phyloP scores from a whole-genome alignment of 2,113 vertebrate species.

The Ploceus nigricollis region DNA sequence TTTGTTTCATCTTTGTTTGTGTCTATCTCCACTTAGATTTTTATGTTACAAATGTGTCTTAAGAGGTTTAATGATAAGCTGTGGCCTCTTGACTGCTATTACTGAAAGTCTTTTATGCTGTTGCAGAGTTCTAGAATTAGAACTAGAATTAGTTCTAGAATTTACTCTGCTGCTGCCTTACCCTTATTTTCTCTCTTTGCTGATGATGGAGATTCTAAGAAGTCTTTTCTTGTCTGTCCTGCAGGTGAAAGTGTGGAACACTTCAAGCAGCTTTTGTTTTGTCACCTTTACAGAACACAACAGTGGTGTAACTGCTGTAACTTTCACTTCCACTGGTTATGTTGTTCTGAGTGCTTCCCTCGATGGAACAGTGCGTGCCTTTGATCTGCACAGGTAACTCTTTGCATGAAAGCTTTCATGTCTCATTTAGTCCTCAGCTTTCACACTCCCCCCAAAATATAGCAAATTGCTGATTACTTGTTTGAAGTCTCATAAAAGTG shows the following conservation, averaged over 20 bases:
- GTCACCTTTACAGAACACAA: slow-evolving; percentile 94
- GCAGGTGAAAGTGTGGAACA: slow-evolving; percentile 97
- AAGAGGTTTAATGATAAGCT: not conserved
- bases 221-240: not conserved
- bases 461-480: not conserved
- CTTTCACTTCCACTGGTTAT: slow-evolving; percentile 86
- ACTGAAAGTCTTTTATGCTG: not conserved
- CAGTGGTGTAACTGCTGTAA: slow-evolving; percentile 85
- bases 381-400: slow-evolving; percentile 90
- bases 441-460: not conserved
- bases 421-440: not conserved
- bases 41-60: not conserved
- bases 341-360: slow-evolving; percentile 91
- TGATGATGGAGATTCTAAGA: not conserved
- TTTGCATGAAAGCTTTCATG: not conserved
- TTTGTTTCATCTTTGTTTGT: not conserved
- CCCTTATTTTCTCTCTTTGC: not conserved
- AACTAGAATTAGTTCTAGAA: no score
- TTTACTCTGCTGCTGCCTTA: not conserved
- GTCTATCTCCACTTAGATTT: not conserved
- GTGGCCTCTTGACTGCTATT: not conserved
- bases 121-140: not conserved
- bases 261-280: slow-evolving; percentile 91
- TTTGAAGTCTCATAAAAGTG: not conserved
- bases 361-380: slow-evolving; percentile 94